Conservation (phyloP, 2,797 vertebrate species). For the Tapirus indicus region DNA sequence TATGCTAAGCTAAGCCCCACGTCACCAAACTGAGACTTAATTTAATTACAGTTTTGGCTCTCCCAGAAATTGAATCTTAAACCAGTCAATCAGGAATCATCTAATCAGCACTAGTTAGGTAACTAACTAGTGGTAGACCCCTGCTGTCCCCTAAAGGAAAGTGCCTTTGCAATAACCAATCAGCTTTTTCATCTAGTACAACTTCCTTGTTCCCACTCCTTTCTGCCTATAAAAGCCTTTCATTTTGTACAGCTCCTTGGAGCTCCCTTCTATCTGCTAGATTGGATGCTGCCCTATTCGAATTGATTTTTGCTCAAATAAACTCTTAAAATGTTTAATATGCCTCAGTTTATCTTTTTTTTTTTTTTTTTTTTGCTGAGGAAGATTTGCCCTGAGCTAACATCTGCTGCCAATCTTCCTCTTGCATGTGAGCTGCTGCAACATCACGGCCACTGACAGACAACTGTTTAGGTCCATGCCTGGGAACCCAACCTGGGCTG, state of each 20-base stretch:
- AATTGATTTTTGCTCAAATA: not conserved
- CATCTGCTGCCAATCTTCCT: too few relatives aligned
- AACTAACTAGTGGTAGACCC: not conserved
- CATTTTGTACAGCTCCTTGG: not conserved
- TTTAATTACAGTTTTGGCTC: not conserved
- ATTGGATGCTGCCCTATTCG: not conserved
- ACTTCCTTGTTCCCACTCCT: not conserved
- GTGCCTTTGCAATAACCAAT: not conserved
- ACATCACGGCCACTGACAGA: too few relatives aligned
- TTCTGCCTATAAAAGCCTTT: not conserved
- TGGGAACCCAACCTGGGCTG: too few relatives aligned
- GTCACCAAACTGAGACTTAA: not conserved
- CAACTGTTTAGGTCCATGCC: too few relatives aligned
- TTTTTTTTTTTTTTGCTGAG: too few relatives aligned
- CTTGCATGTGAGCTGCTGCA: too few relatives aligned
- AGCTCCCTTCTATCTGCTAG: not conserved
- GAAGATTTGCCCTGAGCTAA: too few relatives aligned
- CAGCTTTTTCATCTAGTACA: not conserved
- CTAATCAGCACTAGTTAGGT: not conserved
- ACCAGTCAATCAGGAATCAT: not conserved
- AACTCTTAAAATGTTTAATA: not conserved
- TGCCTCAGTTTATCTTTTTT: not conserved
- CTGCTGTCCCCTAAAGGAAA: not conserved
- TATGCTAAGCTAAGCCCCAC: not conserved
- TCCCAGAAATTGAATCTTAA: not conserved